Conservation (phyloP, 2,888 invertebrate species). For the Meteorus cinctellus region DNA sequence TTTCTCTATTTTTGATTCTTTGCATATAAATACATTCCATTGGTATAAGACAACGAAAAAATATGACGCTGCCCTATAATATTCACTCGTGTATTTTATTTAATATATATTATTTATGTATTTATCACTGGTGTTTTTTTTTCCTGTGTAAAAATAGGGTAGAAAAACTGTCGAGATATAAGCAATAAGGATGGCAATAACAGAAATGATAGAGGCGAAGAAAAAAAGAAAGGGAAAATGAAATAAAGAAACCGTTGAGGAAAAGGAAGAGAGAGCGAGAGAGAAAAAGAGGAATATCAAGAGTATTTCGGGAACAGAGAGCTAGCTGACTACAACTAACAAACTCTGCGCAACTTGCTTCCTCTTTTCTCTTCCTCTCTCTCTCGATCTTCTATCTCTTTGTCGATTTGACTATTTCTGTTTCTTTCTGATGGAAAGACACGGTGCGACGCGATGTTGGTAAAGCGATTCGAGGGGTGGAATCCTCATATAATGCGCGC, state of each 20-base stretch:
- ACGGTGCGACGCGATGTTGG: conserved; percentile 5
- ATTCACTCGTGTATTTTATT: conserved; percentile 1
- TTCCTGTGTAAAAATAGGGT: background rate
- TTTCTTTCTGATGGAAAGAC: background rate
- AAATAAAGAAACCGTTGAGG: conserved; percentile 5
- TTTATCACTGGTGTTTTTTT: background rate
- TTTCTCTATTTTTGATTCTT: conserved; percentile 24
- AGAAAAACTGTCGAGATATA: conserved; percentile 8
- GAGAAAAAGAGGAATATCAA: conserved; percentile 39
- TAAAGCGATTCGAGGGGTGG: conserved; percentile 5
- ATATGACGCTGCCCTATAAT: background rate
- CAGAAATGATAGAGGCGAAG: conserved; percentile 41
- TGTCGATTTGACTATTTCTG: conserved; percentile 24
- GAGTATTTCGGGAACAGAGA: conserved; percentile 53
- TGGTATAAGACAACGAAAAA: background rate
- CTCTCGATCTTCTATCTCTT: conserved; percentile 49
- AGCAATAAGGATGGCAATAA: conserved; percentile 44
- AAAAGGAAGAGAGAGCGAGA: background rate
- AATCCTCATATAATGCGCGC: conserved; percentile 10
- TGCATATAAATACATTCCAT: conserved; percentile 21
- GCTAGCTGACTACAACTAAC: conserved; percentile 65
- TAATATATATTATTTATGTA: conserved; percentile 2
- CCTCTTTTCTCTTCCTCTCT: conserved; percentile 51
- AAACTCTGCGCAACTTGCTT: conserved; percentile 53
- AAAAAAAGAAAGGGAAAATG: background rate